These are phyloP conservation scores for Galendromus occidentalis DNA, from an alignment of 1,140 invertebrate species.

Conservation along the genomic window DNA sequence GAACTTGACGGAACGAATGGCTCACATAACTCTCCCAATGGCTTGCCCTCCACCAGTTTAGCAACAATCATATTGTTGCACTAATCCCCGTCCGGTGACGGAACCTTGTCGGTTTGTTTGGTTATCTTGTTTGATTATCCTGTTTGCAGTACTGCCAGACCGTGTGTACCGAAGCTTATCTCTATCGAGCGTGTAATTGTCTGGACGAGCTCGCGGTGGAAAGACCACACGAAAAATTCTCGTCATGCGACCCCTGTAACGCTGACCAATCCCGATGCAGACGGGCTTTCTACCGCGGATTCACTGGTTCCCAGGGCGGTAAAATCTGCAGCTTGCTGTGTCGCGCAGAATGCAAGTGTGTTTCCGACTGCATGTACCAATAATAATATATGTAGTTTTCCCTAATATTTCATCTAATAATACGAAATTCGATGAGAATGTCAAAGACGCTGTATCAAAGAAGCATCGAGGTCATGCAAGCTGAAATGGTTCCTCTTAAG, in stretches of 20 bases:
- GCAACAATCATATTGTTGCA: too few species aligned
- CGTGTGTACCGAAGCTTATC: constrained; percentile 12
- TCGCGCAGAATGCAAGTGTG: constrained; percentile 17
- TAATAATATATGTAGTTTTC: background rate
- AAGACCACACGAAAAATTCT: background rate
- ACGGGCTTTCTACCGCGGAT: constrained; percentile 12
- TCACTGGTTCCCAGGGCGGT: background rate
- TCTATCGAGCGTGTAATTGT: constrained; percentile 14
- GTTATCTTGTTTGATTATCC: background rate
- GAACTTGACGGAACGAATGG: too few species aligned
- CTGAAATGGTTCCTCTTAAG: constrained; percentile 2
- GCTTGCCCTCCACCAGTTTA: too few species aligned
- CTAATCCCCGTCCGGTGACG: too few species aligned
- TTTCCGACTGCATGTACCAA: background rate
- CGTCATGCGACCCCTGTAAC: constrained; percentile 18
- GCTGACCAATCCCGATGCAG: constrained; percentile 14
- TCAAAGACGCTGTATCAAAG: too few species aligned
- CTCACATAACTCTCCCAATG: too few species aligned
- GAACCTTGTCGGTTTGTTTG: too few species aligned
- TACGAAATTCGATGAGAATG: background rate
- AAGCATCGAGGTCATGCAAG: background rate
- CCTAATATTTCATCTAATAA: background rate
- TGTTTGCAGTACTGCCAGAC: constrained; percentile 17
- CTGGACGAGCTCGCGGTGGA: constrained; percentile 15
- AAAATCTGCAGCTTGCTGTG: constrained; percentile 14